Evolutionary conservation across 2,888 invertebrate genomes (phyloP).

Genomic region (Sarcophaga caerulescens): DNA sequence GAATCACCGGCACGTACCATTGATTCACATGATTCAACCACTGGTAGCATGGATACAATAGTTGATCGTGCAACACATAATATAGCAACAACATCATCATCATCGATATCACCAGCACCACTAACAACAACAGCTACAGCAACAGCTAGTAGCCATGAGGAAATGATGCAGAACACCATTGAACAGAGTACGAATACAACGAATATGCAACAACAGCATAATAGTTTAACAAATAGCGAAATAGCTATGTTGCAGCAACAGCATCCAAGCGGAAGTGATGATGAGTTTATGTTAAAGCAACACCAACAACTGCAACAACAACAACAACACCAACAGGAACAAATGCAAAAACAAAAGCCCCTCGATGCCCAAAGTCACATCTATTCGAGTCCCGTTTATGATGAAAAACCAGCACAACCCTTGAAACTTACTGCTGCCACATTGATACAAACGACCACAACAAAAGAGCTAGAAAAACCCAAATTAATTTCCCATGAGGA

Average conservation of each 20-base stretch:
- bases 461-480: conserved; percentile 69
- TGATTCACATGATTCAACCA: conserved; percentile 79
- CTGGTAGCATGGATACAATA: conserved; percentile 80
- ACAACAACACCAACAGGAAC: conserved; percentile 62
- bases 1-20: conserved; percentile 80
- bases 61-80: conserved; percentile 75
- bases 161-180: conserved; percentile 75
- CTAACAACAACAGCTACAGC: conserved; percentile 2
- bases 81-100: conserved; percentile 2
- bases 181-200: conserved; percentile 77
- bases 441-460: conserved; percentile 68
- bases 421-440: conserved; percentile 73
- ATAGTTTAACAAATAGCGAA: conserved; percentile 79
- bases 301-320: conserved; percentile 63
- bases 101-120: neutral
- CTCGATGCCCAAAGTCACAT: conserved; percentile 79
- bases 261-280: conserved; percentile 67
- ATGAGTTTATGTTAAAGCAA: conserved; percentile 64
- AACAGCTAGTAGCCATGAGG: conserved; percentile 72
- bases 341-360: conserved; percentile 69
- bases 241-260: conserved; percentile 76
- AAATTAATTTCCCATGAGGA: conserved; percentile 78
- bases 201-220: conserved; percentile 72
- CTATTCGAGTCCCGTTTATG: conserved; percentile 80
- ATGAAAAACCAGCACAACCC: conserved; percentile 74